Evolutionary conservation across 2,888 invertebrate species (phyloP).

Genomic region (Amphipyra berbera): DNA sequence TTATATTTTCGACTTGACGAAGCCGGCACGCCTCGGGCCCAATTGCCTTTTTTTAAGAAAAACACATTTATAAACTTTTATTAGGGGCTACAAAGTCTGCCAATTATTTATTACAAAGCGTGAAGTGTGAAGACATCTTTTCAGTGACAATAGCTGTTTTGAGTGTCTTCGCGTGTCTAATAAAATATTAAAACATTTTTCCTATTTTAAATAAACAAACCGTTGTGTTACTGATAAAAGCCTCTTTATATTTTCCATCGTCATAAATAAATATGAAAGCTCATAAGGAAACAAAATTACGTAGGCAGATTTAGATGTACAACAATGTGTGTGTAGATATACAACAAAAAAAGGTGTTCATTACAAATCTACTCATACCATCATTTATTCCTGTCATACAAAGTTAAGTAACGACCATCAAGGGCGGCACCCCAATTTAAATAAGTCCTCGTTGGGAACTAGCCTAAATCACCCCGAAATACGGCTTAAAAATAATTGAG

Average conservation of each 20-base stretch:
- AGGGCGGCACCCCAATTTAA: constrained; percentile 39
- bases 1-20: constrained; percentile 36
- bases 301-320: neutral
- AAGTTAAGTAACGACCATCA: constrained; percentile 33
- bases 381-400: constrained; percentile 30
- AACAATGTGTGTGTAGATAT: too few relatives aligned
- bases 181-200: constrained; percentile 6
- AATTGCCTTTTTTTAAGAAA: constrained; percentile 20
- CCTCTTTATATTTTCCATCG: neutral
- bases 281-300: neutral
- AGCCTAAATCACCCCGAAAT: constrained; percentile 57
- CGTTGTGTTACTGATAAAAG: constrained; percentile 1
- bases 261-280: neutral
- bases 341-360: too few relatives aligned
- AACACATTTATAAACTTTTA: constrained; percentile 6
- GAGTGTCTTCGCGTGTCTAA: constrained; percentile 2
- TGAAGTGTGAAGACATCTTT: constrained; percentile 28
- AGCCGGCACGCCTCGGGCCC: neutral
- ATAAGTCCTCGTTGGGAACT: constrained; percentile 43
- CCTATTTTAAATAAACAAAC: neutral
- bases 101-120: constrained; percentile 22
- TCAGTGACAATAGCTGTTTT: constrained; percentile 5
- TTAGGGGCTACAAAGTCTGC: constrained; percentile 23
- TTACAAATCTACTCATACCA: too few relatives aligned
- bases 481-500: constrained; percentile 74